phyloP scores from a whole-genome alignment of 2,797 vertebrate genomes.

The Myotis findleyi region DNA sequence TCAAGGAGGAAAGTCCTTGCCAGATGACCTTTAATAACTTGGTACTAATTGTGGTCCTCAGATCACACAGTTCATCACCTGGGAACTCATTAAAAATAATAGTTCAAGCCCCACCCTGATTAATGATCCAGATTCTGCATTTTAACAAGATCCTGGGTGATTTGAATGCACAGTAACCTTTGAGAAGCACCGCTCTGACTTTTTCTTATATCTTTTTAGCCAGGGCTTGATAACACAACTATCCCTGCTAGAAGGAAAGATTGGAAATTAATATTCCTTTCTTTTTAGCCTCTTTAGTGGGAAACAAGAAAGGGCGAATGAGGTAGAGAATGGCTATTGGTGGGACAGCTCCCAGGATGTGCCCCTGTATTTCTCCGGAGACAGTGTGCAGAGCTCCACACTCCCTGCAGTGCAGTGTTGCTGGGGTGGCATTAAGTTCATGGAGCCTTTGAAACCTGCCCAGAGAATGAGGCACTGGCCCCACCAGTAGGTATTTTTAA shows the following conservation, averaged over 20 bases:
- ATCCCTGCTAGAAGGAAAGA: neutral
- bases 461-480: slow-evolving; percentile 12
- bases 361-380: neutral
- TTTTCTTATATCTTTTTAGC: neutral
- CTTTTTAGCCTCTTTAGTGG: neutral
- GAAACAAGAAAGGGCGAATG: neutral
- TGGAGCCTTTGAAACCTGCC: neutral
- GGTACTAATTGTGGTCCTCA: neutral
- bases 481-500: slow-evolving; percentile 65
- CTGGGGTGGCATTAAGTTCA: neutral
- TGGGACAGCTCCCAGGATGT: neutral
- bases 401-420: neutral
- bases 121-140: neutral
- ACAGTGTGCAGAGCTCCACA: rapidly evolving
- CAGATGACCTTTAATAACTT: neutral
- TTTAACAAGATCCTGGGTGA: neutral
- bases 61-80: neutral
- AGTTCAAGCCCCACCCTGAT: neutral
- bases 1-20: neutral
- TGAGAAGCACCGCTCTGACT: neutral
- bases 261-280: neutral
- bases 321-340: neutral
- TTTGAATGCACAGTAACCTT: neutral
- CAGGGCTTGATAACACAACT: neutral
- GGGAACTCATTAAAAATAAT: neutral